phyloP scores from a whole-genome alignment of 2,797 vertebrate species.

The Sebastes vulpes region DNA sequence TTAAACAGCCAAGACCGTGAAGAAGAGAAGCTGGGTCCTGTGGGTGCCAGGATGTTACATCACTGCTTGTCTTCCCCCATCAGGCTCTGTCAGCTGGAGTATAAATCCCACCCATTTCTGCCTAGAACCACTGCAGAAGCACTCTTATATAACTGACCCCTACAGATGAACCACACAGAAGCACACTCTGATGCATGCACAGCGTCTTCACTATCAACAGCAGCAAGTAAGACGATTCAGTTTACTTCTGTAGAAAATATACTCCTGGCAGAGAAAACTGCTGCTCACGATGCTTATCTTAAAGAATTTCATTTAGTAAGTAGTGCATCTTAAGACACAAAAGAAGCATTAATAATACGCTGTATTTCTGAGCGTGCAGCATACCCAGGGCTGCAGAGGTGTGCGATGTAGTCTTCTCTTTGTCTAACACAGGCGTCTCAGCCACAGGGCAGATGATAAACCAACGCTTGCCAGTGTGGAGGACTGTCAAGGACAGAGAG shows the following conservation, averaged over 20 bases:
- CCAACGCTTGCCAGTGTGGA: constrained; percentile 98
- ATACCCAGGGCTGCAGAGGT: constrained; percentile 79
- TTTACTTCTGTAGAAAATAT: constrained; percentile 12
- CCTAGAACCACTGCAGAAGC: constrained; percentile 61
- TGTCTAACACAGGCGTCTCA: constrained; percentile 86
- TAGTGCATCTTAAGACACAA: not conserved
- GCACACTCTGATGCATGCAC: constrained; percentile 21
- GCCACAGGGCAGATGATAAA: constrained; percentile 98
- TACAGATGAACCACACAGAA: constrained; percentile 28
- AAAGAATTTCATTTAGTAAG: not conserved
- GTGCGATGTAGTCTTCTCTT: constrained; percentile 81
- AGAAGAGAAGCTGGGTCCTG: constrained; percentile 42
- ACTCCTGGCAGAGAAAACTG: not conserved
- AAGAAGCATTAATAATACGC: not conserved
- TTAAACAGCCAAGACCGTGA: constrained; percentile 31
- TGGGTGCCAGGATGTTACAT: constrained; percentile 56
- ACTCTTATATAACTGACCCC: constrained; percentile 74
- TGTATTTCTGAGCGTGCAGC: constrained; percentile 1
- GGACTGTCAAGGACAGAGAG: constrained; percentile 83
- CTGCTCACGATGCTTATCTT: not conserved
- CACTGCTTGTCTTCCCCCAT: constrained; percentile 53
- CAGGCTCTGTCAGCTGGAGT: constrained; percentile 91
- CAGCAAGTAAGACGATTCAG: not conserved
- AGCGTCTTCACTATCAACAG: constrained; percentile 20
- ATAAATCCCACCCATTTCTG: constrained; percentile 88